phyloP scores from a whole-genome alignment of 2,888 invertebrate genomes.

The Trilocha varians region DNA sequence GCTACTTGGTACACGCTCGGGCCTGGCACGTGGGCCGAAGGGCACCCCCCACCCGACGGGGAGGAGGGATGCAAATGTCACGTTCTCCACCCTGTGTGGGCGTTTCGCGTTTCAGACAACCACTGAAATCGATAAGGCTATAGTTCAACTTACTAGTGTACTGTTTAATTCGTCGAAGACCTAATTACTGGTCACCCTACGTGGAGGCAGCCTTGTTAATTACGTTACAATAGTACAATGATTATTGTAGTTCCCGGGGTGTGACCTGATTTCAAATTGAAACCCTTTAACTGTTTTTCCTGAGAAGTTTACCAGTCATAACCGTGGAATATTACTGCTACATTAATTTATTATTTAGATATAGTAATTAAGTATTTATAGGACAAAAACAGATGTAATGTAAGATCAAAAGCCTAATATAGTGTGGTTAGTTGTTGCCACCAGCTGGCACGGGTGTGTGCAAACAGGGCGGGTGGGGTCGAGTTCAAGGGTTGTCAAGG shows the following conservation, averaged over 20 bases:
- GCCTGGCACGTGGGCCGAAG: constrained; percentile 28
- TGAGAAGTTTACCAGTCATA: too few species aligned
- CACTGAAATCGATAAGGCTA: constrained; percentile 41
- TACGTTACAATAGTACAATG: too few species aligned
- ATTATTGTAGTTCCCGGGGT: too few species aligned
- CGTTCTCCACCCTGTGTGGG: constrained; percentile 33
- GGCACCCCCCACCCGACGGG: constrained; percentile 13
- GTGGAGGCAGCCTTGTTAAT: not conserved
- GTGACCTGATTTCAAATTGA: too few species aligned
- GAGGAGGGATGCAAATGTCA: constrained; percentile 39
- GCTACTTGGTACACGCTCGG: constrained; percentile 24
- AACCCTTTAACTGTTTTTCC: too few species aligned
- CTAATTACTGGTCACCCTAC: not conserved
- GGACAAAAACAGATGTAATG: too few species aligned
- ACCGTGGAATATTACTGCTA: too few species aligned
- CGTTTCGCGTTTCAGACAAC: constrained; percentile 24
- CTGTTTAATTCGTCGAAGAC: constrained; percentile 14
- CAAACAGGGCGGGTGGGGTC: constrained; percentile 12
- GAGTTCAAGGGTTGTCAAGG: constrained; percentile 41
- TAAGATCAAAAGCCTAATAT: not conserved
- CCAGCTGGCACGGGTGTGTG: not conserved
- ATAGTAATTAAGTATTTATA: too few species aligned
- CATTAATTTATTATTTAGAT: too few species aligned
- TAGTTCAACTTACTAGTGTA: constrained; percentile 2
- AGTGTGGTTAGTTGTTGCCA: not conserved